Evolutionary conservation across 1,140 invertebrate genomes (phyloP).

Genomic region (Cyclina sinensis): DNA sequence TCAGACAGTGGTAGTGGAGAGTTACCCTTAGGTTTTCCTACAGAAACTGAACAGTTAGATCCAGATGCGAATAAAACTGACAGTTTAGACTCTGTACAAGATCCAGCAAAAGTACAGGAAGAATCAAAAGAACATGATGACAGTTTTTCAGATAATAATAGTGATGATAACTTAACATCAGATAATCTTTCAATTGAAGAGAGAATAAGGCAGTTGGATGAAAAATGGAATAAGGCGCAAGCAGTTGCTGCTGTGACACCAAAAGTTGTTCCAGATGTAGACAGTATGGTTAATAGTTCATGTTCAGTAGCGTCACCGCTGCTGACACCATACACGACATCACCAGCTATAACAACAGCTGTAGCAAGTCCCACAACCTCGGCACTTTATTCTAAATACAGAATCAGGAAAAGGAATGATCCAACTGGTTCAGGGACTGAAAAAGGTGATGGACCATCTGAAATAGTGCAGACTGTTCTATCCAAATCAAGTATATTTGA

Average conservation of each 20-base stretch:
- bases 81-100: constrained; percentile 57
- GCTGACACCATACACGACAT: constrained; percentile 73
- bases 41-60: constrained; percentile 65
- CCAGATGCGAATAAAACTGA: constrained; percentile 61
- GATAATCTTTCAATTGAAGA: constrained; percentile 91
- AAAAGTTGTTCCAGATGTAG: constrained; percentile 62
- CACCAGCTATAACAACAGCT: constrained; percentile 25
- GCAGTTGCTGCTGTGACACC: constrained; percentile 71
- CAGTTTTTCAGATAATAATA: constrained; percentile 78
- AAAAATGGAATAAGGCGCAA: constrained; percentile 88
- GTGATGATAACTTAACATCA: constrained; percentile 65
- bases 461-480: constrained; percentile 96
- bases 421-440: constrained; percentile 77
- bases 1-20: constrained; percentile 67
- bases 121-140: constrained; percentile 73
- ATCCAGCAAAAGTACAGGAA: constrained; percentile 29
- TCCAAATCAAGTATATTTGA: constrained; percentile 96
- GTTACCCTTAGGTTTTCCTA: constrained; percentile 47
- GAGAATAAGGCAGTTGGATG: constrained; percentile 94
- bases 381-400: constrained; percentile 86
- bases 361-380: constrained; percentile 45
- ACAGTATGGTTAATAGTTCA: constrained; percentile 62
- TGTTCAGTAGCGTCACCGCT: constrained; percentile 65
- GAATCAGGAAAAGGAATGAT: constrained; percentile 86
- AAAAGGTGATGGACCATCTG: constrained; percentile 91